A percentile compares a stretch with the other conserved stretches of the same genome.
These are phyloP conservation scores for Apis dorsata DNA, from an alignment of 1,140 invertebrate genomes.

Conservation along the genomic window DNA sequence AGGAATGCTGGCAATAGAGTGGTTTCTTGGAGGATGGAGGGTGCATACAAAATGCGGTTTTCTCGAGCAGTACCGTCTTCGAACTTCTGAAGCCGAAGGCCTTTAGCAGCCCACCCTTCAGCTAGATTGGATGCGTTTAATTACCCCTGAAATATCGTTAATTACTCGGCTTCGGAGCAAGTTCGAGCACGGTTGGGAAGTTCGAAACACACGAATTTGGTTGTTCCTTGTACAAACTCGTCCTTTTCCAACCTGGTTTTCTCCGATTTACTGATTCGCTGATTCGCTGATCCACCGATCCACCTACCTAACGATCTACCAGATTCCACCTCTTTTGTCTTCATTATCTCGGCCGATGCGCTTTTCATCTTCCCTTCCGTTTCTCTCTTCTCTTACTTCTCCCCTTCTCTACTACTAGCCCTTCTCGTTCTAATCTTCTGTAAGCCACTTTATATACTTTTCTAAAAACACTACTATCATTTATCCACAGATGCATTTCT, in stretches of 20 bases:
- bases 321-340: constrained; percentile 28
- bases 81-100: constrained; percentile 60
- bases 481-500: constrained; percentile 1
- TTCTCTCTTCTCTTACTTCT: constrained; percentile 5
- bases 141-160: constrained; percentile 80
- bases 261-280: constrained; percentile 44
- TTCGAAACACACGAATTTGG: constrained; percentile 43
- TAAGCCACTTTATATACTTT: constrained; percentile 24
- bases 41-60: constrained; percentile 73
- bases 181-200: constrained; percentile 18
- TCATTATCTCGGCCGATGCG: constrained; percentile 36
- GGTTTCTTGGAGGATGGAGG: constrained; percentile 49
- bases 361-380: constrained; percentile 40
- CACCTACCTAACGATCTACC: constrained; percentile 37
- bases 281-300: constrained; percentile 41
- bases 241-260: constrained; percentile 35
- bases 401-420: background rate
- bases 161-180: constrained; percentile 69
- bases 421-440: constrained; percentile 2
- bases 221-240: constrained; percentile 36
- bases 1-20: constrained; percentile 43
- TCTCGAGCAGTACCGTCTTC: constrained; percentile 69
- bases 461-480: constrained; percentile 11
- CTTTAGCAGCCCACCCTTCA: constrained; percentile 69
- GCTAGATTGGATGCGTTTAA: constrained; percentile 76